Evolutionary conservation across 2,113 vertebrate genomes (phyloP).

Genomic region (Aythya baeri): DNA sequence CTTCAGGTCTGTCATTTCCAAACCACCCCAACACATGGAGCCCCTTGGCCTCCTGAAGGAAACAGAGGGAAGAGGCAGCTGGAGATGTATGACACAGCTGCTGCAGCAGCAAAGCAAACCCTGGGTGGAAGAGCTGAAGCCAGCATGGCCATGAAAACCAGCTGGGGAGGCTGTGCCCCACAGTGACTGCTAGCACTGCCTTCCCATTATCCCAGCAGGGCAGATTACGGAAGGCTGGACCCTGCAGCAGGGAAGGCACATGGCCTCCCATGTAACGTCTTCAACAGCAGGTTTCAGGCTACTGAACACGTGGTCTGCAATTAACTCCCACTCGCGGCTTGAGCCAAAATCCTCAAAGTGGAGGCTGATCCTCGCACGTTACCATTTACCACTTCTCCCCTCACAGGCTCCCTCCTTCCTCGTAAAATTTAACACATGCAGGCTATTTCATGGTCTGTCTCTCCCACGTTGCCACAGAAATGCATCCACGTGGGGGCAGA

Average conservation of each 20-base stretch:
- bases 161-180: neutral
- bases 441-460: neutral
- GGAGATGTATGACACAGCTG: neutral
- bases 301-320: accelerated
- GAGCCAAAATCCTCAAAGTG: neutral
- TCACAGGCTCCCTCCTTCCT: neutral
- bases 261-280: neutral
- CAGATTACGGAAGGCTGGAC: neutral
- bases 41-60: neutral
- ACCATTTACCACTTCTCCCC: neutral
- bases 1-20: neutral
- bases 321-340: accelerated
- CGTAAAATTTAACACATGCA: neutral
- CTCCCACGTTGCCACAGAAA: neutral
- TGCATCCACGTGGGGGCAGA: neutral
- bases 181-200: neutral
- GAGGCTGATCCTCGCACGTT: accelerated
- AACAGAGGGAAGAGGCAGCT: neutral
- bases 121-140: accelerated
- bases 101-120: neutral
- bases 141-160: neutral
- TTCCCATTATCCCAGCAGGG: neutral
- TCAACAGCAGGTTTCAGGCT: neutral
- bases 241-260: neutral
- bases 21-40: neutral